phyloP scores from a whole-genome alignment of 2,113 vertebrate genomes.

The Elephantulus edwardii region DNA sequence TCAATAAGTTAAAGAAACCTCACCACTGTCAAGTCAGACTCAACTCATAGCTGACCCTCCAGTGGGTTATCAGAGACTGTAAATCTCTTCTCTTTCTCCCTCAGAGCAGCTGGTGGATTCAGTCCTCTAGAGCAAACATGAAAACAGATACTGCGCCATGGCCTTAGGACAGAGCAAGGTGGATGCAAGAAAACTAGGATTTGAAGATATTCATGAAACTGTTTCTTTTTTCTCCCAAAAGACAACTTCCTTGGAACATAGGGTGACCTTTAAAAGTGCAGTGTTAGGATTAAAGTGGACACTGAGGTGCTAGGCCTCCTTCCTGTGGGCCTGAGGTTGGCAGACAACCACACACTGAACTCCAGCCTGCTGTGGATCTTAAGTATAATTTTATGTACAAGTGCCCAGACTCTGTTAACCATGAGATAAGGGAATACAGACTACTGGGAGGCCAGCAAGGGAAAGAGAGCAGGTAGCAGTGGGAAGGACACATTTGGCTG shows the following conservation, averaged over 20 bases:
- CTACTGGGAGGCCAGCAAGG: not conserved
- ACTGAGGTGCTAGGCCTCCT: not conserved
- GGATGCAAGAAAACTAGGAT: not conserved
- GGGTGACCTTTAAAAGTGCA: not conserved
- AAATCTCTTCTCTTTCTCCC: too few relatives aligned
- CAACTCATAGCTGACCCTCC: too few relatives aligned
- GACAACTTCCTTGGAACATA: not conserved
- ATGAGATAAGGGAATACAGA: too few relatives aligned
- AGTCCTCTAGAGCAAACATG: not conserved
- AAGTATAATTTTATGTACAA: not conserved
- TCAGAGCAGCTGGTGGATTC: too few relatives aligned
- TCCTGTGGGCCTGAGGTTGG: rapidly evolving
- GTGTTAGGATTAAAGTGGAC: not conserved
- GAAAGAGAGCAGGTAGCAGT: not conserved
- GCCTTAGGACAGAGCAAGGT: not conserved
- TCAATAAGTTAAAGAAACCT: too few relatives aligned
- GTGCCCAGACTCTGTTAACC: not conserved
- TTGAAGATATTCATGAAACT: not conserved
- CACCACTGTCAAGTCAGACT: too few relatives aligned
- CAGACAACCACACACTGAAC: not conserved
- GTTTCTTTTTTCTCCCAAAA: not conserved
- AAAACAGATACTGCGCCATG: not conserved
- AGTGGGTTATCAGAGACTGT: too few relatives aligned
- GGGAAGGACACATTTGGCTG: not conserved
- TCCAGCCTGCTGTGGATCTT: too few relatives aligned